A percentile compares a stretch with the other conserved stretches of the same genome.
Conservation (phyloP, 2,113 vertebrate genomes). For the Cervus canadensis region DNA sequence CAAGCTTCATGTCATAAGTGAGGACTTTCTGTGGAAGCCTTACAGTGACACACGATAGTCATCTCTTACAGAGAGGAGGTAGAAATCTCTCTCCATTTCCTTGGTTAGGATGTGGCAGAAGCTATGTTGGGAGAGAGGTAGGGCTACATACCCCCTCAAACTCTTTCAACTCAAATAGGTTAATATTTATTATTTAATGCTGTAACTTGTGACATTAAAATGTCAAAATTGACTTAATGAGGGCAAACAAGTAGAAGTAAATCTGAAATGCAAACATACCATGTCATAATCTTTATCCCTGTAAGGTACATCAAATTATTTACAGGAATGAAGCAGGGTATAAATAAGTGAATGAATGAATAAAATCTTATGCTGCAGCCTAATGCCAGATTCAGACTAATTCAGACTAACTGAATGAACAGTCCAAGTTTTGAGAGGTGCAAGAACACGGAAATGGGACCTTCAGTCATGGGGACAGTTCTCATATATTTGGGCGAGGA, state of each 20-base stretch:
- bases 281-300: background rate
- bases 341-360: background rate
- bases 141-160: background rate
- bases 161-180: background rate
- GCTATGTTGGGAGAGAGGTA: background rate
- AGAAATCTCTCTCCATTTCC: background rate
- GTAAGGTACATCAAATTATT: background rate
- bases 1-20: background rate
- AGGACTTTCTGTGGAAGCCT: background rate
- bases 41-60: background rate
- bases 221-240: conserved; percentile 54
- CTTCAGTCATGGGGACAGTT: background rate
- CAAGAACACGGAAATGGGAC: background rate
- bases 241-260: background rate
- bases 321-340: background rate
- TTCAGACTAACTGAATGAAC: background rate
- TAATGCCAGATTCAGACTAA: too few relatives aligned
- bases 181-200: conserved; percentile 35
- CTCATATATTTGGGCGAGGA: background rate
- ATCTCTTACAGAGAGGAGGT: background rate
- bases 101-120: background rate
- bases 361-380: background rate
- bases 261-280: conserved; percentile 15
- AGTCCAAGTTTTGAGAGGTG: background rate
- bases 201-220: conserved; percentile 29